Evolutionary conservation across 2,797 vertebrate species (phyloP).

Genomic region (Graptemys geographica): DNA sequence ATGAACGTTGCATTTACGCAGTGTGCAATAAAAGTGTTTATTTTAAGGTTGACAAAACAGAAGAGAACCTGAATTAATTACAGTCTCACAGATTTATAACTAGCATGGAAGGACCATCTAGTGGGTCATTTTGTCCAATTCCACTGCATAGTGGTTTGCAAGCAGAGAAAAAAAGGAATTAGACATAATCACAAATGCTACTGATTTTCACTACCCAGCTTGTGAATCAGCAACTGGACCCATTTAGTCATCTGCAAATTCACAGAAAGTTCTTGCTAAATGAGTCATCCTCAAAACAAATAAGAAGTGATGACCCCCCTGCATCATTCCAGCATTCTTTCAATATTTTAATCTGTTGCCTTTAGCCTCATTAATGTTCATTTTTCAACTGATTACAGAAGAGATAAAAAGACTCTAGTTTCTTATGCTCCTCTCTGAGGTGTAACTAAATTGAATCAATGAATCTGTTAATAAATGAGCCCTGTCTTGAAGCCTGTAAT

Average conservation of each 20-base stretch:
- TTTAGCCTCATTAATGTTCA: background rate
- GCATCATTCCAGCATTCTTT: background rate
- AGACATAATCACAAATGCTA: background rate
- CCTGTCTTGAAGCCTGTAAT: background rate
- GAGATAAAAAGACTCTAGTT: background rate
- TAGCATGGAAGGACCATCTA: background rate
- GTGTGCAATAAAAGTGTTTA: conserved; percentile 67
- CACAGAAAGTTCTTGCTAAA: conserved; percentile 6
- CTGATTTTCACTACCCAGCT: background rate
- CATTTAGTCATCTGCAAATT: background rate
- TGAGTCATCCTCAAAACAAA: background rate
- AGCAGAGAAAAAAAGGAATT: background rate
- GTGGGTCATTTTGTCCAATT: background rate
- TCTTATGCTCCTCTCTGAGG: background rate
- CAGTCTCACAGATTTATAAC: background rate
- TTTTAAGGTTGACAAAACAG: conserved; percentile 65
- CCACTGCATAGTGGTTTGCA: background rate
- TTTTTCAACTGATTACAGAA: background rate
- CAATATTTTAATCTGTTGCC: background rate
- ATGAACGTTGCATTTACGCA: conserved; percentile 71
- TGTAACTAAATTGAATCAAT: background rate
- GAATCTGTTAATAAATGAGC: background rate
- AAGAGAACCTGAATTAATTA: background rate
- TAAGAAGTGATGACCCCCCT: background rate
- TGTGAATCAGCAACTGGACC: background rate